Evolutionary conservation across 2,113 vertebrate genomes (phyloP), one percentile per base, ranked within the genome.

Genomic region (Oryzias curvinotus): DNA sequence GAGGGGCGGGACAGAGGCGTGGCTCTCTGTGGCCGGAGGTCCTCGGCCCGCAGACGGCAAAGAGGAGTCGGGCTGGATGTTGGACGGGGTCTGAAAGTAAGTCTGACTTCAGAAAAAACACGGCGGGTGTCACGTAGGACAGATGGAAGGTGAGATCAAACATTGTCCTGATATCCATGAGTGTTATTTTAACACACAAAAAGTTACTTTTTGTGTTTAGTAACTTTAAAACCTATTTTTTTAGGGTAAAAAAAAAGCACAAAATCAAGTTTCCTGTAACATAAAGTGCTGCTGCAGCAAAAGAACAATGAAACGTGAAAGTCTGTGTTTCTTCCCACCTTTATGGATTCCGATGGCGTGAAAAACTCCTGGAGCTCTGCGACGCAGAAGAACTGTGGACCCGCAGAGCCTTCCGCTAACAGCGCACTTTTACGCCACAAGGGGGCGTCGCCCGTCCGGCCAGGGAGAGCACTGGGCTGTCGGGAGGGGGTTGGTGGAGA

Each of bases 341-440:
- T 42, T 14, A 68, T 5, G 0, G 83, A 46, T 13, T 26, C 67
- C 82, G 73, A 85, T 0, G 92, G 91, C 3, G 71, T 62, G 57
- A 95, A 82, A 21, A 90, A 90, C 21, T 91, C 92, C 3, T 65
- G 68, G 19, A 96, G 88, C 64, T 88, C 92, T 1, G 69, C 75
- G 0, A 90, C 71, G 44, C 95, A 95, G 83, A 95, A 96, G 12
- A 83, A 84, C 1, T 80, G 86, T 0, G 16, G 13, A 1, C 81
- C 68, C 64, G 49, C 72, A 13, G 73, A 48, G 14, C 46, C 65
- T 50, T 59, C 63, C 4, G 70, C 81, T 0, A 76, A 81, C 69
- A 97, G 88, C 7, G 92, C 48, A 17, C 96, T 98, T 85, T 89
- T 88, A 42, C 91, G 84, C 96, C 97, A 98, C 25, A 98, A 87